These are phyloP conservation scores for Rhizoglyphus robini DNA, from an alignment of 1,140 invertebrate species.

Conservation along the genomic window DNA sequence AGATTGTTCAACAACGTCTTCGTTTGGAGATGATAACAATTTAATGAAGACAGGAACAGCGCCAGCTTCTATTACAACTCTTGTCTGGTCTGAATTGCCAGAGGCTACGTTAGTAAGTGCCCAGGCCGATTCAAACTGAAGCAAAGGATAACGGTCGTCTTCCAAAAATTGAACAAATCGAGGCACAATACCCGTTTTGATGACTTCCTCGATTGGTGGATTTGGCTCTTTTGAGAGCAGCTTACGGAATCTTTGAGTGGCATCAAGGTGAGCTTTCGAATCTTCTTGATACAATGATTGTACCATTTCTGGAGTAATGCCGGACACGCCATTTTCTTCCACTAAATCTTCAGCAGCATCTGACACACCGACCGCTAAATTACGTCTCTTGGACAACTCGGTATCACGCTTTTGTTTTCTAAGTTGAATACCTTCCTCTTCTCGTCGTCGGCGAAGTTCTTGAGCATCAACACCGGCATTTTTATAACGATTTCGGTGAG, in stretches of 20 bases:
- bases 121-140: constrained; percentile 94
- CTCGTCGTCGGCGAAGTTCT: constrained; percentile 72
- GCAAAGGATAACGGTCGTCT: constrained; percentile 58
- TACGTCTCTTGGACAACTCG: constrained; percentile 38
- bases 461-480: constrained; percentile 79
- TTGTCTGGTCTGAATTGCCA: constrained; percentile 84
- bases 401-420: constrained; percentile 89
- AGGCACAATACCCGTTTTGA: constrained; percentile 85
- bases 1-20: constrained; percentile 74
- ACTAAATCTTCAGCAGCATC: not conserved
- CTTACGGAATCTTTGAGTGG: constrained; percentile 89
- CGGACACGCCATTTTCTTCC: constrained; percentile 18
- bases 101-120: constrained; percentile 94
- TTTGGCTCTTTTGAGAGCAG: constrained; percentile 87
- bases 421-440: constrained; percentile 90
- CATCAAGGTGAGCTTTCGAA: constrained; percentile 62
- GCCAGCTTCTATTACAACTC: constrained; percentile 80
- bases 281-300: constrained; percentile 65
- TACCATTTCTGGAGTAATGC: constrained; percentile 56
- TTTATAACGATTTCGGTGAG: constrained; percentile 86
- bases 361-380: constrained; percentile 9
- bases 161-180: constrained; percentile 86
- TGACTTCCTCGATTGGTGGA: constrained; percentile 97
- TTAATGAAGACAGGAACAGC: constrained; percentile 83
- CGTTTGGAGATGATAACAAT: constrained; percentile 60